A percentile compares a stretch with the other conserved stretches of the same genome.
Evolutionary conservation across 2,888 invertebrate species (phyloP).

Genomic region (Megastigmus dorsalis): DNA sequence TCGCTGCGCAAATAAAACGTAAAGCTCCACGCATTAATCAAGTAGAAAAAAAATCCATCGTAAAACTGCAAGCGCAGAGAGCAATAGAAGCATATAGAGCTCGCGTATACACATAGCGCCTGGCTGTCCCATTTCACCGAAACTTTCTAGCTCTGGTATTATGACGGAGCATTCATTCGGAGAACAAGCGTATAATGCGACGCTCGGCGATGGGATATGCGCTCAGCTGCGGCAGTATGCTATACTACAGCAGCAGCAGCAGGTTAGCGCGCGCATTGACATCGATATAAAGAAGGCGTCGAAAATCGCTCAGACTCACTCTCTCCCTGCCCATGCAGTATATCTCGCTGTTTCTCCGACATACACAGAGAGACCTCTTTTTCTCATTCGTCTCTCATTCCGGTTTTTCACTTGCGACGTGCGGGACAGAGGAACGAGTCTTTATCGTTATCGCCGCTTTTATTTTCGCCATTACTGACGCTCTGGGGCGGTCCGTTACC

Average conservation of each 20-base stretch:
- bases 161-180: slow-evolving; percentile 11
- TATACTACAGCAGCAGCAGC: too few relatives aligned
- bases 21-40: too few relatives aligned
- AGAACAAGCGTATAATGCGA: neutral
- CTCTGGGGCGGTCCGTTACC: slow-evolving; percentile 5
- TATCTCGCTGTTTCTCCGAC: neutral
- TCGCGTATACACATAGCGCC: too few relatives aligned
- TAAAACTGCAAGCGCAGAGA: too few relatives aligned
- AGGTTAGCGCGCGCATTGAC: too few relatives aligned
- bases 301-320: neutral
- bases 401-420: slow-evolving; percentile 26
- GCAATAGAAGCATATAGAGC: too few relatives aligned
- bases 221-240: neutral
- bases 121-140: too few relatives aligned
- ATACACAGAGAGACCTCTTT: too few relatives aligned
- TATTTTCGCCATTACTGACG: slow-evolving; percentile 45
- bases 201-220: neutral
- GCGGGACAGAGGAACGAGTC: neutral
- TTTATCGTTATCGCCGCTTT: slow-evolving; percentile 49
- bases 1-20: too few relatives aligned
- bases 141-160: too few relatives aligned
- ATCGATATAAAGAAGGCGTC: slow-evolving; percentile 11
- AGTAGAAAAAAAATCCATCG: too few relatives aligned
- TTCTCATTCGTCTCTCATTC: slow-evolving; percentile 3
- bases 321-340: neutral